A percentile compares a stretch with the other conserved stretches of the same genome.
phyloP scores from a whole-genome alignment of 2,888 invertebrate species.

The Acleris laterana region DNA sequence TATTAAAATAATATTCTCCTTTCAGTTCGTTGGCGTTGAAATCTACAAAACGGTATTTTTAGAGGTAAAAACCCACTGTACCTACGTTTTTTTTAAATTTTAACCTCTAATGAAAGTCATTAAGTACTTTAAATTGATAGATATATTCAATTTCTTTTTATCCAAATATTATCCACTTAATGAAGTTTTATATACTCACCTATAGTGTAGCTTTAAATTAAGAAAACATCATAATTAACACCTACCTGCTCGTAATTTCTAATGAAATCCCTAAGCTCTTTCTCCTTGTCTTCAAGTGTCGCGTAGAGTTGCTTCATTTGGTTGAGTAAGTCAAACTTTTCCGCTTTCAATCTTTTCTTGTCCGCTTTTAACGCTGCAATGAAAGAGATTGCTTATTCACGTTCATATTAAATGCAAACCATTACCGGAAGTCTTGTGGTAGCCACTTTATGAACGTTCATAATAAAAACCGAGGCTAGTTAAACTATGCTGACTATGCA shows the following conservation, averaged over 20 bases:
- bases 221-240: background rate
- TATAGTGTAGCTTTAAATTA: background rate
- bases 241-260: conserved; percentile 95
- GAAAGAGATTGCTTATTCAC: conserved; percentile 45
- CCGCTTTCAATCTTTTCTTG: conserved; percentile 94
- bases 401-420: conserved; percentile 24
- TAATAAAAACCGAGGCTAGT: background rate
- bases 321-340: conserved; percentile 95
- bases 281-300: conserved; percentile 97
- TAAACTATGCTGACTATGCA: background rate
- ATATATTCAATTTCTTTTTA: too few relatives aligned
- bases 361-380: conserved; percentile 92
- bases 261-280: conserved; percentile 96
- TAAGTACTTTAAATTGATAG: too few relatives aligned
- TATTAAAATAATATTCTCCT: too few relatives aligned
- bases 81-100: too few relatives aligned
- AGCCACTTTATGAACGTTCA: background rate
- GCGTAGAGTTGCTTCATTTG: conserved; percentile 98
- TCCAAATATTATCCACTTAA: too few relatives aligned
- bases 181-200: too few relatives aligned
- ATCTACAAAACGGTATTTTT: too few relatives aligned
- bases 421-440: background rate
- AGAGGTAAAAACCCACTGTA: too few relatives aligned
- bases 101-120: too few relatives aligned
- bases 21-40: too few relatives aligned